phyloP scores from a whole-genome alignment of 2,113 vertebrate species.

The Nesogale talazaci region DNA sequence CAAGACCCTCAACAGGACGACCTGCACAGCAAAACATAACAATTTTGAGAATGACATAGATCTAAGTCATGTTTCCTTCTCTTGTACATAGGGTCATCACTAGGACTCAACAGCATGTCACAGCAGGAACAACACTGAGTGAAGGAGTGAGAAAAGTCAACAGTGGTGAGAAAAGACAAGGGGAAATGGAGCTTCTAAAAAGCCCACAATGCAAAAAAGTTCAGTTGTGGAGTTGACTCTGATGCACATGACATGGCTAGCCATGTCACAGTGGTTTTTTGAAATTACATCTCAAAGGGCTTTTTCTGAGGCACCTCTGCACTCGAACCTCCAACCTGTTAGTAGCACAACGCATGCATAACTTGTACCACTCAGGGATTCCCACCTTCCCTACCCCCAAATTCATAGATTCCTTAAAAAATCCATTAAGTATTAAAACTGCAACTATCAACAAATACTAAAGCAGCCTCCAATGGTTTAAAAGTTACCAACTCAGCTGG shows the following conservation, averaged over 20 bases:
- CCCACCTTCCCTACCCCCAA: neutral
- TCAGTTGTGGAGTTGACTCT: neutral
- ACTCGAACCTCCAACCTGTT: neutral
- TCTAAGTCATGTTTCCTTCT: too few relatives aligned
- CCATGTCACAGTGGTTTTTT: neutral
- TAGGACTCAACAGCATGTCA: too few relatives aligned
- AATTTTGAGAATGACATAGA: too few relatives aligned
- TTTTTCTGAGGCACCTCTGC: neutral
- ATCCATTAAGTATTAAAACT: neutral
- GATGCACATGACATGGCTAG: too few relatives aligned
- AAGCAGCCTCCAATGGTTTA: neutral
- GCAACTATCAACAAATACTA: neutral
- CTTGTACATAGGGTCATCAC: too few relatives aligned
- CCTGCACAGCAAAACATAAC: too few relatives aligned
- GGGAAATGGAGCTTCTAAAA: neutral
- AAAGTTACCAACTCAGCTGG: neutral
- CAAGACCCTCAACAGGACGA: too few relatives aligned
- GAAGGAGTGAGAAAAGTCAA: neutral
- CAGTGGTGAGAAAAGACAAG: neutral
- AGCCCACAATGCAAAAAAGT: neutral
- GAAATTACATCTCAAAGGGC: neutral
- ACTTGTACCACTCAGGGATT: neutral
- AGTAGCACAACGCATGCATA: neutral
- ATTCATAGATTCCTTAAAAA: neutral
- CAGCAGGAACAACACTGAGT: neutral